These are phyloP conservation scores for Anser cygnoides DNA, from an alignment of 2,113 vertebrate species.

Conservation along the genomic window DNA sequence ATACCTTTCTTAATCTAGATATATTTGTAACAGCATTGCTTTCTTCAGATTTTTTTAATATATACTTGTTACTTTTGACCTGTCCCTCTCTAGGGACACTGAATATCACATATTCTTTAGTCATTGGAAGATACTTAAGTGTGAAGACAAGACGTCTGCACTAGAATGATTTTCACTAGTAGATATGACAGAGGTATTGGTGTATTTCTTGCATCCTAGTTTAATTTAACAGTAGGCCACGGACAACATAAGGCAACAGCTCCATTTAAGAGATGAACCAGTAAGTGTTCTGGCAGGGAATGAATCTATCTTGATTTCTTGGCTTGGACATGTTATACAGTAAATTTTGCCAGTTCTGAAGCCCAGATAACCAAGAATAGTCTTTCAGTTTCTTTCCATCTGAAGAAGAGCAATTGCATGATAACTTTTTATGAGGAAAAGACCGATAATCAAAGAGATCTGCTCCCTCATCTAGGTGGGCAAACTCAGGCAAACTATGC, in stretches of 20 bases:
- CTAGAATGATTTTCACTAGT: background rate
- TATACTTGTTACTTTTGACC: background rate
- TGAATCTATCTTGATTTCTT: background rate
- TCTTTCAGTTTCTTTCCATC: background rate
- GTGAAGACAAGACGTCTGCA: background rate
- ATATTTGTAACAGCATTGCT: background rate
- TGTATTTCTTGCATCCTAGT: background rate
- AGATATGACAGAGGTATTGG: background rate
- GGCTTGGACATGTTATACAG: background rate
- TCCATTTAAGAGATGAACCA: background rate
- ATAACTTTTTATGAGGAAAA: background rate
- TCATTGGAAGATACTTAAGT: background rate
- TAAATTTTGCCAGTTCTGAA: background rate
- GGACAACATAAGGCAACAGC: background rate
- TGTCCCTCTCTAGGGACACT: background rate
- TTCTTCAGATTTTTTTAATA: background rate
- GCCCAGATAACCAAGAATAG: background rate
- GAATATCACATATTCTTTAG: background rate
- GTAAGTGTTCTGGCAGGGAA: background rate
- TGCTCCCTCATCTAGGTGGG: background rate
- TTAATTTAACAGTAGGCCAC: background rate
- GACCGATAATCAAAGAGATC: background rate
- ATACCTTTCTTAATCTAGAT: background rate
- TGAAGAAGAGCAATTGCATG: background rate
- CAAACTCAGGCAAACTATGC: background rate